These are phyloP conservation scores for Megastigmus dorsalis DNA, from an alignment of 2,888 invertebrate species.

Conservation along the genomic window DNA sequence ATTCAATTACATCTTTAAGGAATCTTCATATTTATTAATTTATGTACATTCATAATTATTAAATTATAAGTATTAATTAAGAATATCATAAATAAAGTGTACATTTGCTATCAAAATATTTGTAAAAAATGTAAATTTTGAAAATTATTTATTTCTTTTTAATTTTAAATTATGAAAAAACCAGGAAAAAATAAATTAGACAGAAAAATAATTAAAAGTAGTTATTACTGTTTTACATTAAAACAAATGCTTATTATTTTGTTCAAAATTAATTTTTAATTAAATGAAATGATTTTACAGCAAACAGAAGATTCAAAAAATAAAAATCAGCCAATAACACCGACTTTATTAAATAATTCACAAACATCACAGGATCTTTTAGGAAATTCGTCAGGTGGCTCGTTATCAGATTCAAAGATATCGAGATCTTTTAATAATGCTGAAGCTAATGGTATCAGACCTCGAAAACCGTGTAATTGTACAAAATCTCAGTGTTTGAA, in stretches of 20 bases:
- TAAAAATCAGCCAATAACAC: conserved; percentile 65
- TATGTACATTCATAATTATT: neutral
- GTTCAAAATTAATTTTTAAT: conserved; percentile 5
- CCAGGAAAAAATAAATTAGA: too few species aligned
- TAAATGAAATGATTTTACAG: conserved; percentile 52
- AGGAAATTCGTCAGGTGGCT: conserved; percentile 62
- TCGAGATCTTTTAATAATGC: conserved; percentile 65
- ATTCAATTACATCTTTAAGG: too few species aligned
- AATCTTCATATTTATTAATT: conserved; percentile 8
- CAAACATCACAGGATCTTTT: conserved; percentile 65
- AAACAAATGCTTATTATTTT: too few species aligned
- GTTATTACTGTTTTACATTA: too few species aligned
- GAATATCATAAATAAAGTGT: neutral
- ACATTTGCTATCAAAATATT: too few species aligned
- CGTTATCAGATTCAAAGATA: conserved; percentile 64
- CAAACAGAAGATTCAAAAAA: conserved; percentile 65
- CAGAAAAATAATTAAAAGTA: too few species aligned
- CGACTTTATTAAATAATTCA: conserved; percentile 66
- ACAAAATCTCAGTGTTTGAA: conserved; percentile 99
- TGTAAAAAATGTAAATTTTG: conserved; percentile 1
- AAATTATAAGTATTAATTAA: neutral
- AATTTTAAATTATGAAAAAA: neutral
- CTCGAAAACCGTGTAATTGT: conserved; percentile 98
- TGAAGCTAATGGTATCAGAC: conserved; percentile 78
- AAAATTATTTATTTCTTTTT: neutral